Evolutionary conservation across 1,140 invertebrate genomes (phyloP), one percentile per base, ranked within the genome.

Genomic region (Lepidurus arcticus): DNA sequence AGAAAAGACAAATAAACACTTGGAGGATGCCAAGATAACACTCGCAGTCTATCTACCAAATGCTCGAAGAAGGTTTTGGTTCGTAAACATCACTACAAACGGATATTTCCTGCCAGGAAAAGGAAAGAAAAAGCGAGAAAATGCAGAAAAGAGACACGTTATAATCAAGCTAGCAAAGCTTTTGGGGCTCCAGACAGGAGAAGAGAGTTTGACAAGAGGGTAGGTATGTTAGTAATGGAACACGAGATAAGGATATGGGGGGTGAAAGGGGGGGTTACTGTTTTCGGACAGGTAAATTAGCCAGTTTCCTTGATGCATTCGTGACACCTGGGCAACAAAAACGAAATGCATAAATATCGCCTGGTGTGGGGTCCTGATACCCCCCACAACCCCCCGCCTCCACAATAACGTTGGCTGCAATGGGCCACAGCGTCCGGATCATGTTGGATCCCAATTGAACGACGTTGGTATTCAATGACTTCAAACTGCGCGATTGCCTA

Each of bases 281-380:
- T 13, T 21, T 65, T 9, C 16, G 53, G 53, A 65, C 53, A 65
- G 53, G 53, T 65, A 65, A 65, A 65, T 65, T 65, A 65, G 53
- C 53, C 21, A 65, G 53, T 65, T 65, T 65, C 53, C 53, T 65
- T 65, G 53, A 65, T 21, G 53, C 53, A 65, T 13, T 65, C 53
- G 53, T 65, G 53, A 65, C 53, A 65, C 53, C 53, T 65, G 53
- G 8, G 53, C 53, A 65, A 65, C 53, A 65, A 65, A 65, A 65
- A 65, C 16, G 16, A 13, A 13, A 65, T 65, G 21, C 53, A 65
- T 65, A 65, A 65, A 65, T 65, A 65, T 13, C 13, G 13, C 53
- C 53, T 21, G 53, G 53, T 65, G 53, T 65, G 53, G 13, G 53
- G 53, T 65, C 8, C 13, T 65, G 8, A 7, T 65, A 13, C 53